Percentiles rank a stretch among this genome's conserved stretches.
Evolutionary conservation across 2,888 invertebrate genomes (phyloP).

Genomic region (Ypsolopha scabrella): DNA sequence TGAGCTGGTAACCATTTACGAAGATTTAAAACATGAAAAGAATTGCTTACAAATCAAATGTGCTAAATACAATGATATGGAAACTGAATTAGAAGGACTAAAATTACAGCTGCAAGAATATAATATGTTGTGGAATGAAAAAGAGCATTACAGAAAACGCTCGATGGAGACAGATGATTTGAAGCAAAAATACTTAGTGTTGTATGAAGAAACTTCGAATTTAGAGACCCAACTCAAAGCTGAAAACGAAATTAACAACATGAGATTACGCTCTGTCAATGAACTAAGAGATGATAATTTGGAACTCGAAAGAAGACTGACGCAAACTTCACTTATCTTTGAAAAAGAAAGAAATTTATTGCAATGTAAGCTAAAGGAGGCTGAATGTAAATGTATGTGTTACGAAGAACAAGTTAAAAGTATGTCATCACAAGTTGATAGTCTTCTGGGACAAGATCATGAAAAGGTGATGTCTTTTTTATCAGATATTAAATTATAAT

Average conservation of each 20-base stretch:
- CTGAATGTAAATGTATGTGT: constrained; percentile 65
- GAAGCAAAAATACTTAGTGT: constrained; percentile 46
- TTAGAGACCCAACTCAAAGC: constrained; percentile 49
- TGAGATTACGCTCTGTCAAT: constrained; percentile 38
- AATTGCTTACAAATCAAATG: constrained; percentile 33
- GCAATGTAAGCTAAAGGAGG: constrained; percentile 60
- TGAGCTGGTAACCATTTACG: constrained; percentile 45
- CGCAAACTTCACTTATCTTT: constrained; percentile 31
- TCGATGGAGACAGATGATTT: constrained; percentile 45
- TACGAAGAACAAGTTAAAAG: constrained; percentile 70
- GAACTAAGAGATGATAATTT: constrained; percentile 42
- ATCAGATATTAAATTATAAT: too few relatives aligned
- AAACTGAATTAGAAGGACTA: constrained; percentile 37
- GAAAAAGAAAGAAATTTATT: constrained; percentile 62
- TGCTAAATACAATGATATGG: constrained; percentile 39
- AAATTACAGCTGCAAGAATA: constrained; percentile 42
- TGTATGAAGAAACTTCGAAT: constrained; percentile 47
- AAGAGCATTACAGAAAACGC: constrained; percentile 47
- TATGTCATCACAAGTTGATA: constrained; percentile 63
- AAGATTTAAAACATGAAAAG: constrained; percentile 46
- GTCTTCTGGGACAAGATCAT: constrained; percentile 42
- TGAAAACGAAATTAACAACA: constrained; percentile 47
- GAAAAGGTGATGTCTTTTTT: constrained; percentile 22
- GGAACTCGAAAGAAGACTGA: constrained; percentile 38
- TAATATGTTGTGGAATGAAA: constrained; percentile 49